phyloP scores from a whole-genome alignment of 2,888 invertebrate species.

The Tenthredo amoena region DNA sequence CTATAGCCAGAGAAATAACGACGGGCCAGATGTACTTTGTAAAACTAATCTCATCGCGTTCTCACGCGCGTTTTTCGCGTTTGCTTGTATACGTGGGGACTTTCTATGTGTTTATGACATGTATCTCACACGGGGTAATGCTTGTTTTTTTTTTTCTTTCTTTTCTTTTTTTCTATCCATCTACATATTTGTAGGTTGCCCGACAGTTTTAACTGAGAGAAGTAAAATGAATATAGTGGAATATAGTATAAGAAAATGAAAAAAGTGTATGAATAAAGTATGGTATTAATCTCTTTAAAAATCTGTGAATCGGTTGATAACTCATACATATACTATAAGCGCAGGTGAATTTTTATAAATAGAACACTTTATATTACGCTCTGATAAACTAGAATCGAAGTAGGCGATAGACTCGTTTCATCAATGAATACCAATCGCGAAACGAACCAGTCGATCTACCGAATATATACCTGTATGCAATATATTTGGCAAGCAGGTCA shows the following conservation, averaged over 20 bases:
- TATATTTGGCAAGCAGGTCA: constrained; percentile 40
- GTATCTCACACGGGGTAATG: background rate
- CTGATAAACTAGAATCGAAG: background rate
- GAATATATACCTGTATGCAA: background rate
- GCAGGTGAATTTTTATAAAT: background rate
- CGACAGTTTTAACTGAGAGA: background rate
- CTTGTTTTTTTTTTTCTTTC: background rate
- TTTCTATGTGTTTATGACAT: background rate
- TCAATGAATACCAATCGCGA: constrained; percentile 9
- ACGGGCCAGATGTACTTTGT: constrained; percentile 31
- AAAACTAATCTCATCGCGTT: constrained; percentile 45
- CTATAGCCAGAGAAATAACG: background rate
- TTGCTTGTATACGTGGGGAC: background rate
- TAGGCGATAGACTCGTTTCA: background rate
- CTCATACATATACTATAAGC: background rate
- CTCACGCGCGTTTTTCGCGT: constrained; percentile 34
- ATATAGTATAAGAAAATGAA: background rate
- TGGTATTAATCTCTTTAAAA: background rate
- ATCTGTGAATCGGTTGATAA: background rate
- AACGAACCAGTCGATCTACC: background rate
- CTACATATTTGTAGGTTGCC: background rate
- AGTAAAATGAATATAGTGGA: background rate
- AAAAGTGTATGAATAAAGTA: background rate
- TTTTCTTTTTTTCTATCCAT: background rate
- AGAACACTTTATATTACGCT: background rate